Evolutionary conservation across 2,113 vertebrate species (phyloP), one percentile per base, ranked within the genome.

Genomic region (Tupaia chinensis): DNA sequence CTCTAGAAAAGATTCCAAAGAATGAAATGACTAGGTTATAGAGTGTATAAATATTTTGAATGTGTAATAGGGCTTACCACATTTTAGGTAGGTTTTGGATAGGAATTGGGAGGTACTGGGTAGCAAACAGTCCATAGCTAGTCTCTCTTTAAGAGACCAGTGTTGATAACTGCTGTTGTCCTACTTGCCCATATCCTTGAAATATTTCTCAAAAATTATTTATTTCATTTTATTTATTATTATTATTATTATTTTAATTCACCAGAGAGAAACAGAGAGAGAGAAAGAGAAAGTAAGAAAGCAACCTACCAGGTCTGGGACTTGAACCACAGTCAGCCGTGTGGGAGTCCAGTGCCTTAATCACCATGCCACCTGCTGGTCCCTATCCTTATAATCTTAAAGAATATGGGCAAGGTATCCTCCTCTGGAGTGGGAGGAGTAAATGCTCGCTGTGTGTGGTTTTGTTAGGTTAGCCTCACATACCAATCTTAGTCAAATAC

Each of bases 401-500:
- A 69, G 53, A 9, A 53, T 15, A 27, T 0, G 25, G n/a, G 27
- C 56, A 72, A 5, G 12, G 11, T 56, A 82, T 68, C 12, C 23
- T 61, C 86, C 86, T 72, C 78, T 20, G 17, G 68, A 63, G 54
- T 34, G 11, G 58, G 44, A 68, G 14, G 29, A 16, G n/a, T 11
- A 60, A 76, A 15, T 68, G 60, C 74, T 69, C 16, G 53, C 25
- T 58, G 54, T 74, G 22, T 94, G n/a, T 89, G 69, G 34, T 72
- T 74, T 80, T 92, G n/a, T 74, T 70, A 73, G 32, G 81, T 76
- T 85, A 63, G 22, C 56, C 53, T 89, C 78, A 70, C 23, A 23
- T 61, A 60, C 68, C 29, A 63, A n/a, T 78, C 16, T 92, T 85
- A 79, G 44, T 91, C 91, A 96, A 87, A 95, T 53, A 3, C 11